These are phyloP conservation scores for Engystomops pustulosus DNA, from an alignment of 2,113 vertebrate species.

Conservation along the genomic window DNA sequence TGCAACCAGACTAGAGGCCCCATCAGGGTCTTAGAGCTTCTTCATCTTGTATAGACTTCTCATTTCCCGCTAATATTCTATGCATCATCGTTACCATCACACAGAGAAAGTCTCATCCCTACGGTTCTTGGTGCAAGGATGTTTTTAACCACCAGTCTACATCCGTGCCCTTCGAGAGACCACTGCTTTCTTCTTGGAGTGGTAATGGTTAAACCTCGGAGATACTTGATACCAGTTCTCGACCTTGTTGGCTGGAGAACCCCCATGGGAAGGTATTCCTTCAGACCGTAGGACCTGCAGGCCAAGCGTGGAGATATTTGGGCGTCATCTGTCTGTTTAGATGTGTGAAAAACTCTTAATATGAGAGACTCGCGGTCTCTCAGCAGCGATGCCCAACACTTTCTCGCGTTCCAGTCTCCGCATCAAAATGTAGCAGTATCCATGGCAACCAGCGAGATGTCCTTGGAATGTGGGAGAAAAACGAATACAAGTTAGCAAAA, in stretches of 20 bases:
- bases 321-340: slow-evolving; percentile 18
- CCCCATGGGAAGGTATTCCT: background rate
- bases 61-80: no score
- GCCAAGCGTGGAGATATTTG: slow-evolving; percentile 7
- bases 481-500: background rate
- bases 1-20: no score
- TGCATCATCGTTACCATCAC: no score
- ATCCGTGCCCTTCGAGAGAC: background rate
- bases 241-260: background rate
- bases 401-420: background rate
- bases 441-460: slow-evolving; percentile 39
- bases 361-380: background rate
- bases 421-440: slow-evolving; percentile 30
- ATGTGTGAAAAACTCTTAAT: slow-evolving; percentile 1
- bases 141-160: no score
- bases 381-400: slow-evolving; percentile 26
- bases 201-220: background rate
- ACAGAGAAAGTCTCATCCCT: no score
- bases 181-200: background rate
- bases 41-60: no score
- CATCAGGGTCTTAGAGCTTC: no score
- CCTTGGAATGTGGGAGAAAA: slow-evolving; percentile 38
- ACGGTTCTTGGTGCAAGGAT: no score
- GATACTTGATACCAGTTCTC: background rate
- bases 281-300: background rate